phyloP scores from a whole-genome alignment of 2,113 vertebrate genomes.

The Pangasianodon hypophthalmus region DNA sequence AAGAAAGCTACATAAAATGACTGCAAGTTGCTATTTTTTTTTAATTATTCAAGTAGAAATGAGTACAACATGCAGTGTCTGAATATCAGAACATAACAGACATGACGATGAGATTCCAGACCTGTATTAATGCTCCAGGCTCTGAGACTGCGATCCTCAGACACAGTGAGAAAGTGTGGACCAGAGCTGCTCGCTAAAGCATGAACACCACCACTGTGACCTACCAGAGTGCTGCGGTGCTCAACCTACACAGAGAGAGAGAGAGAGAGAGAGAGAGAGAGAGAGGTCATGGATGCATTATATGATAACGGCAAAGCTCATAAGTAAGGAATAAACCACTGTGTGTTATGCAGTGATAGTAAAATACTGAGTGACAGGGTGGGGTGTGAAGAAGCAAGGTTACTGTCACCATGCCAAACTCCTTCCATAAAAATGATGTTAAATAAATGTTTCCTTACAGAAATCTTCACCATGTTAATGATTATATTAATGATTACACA shows the following conservation, averaged over 20 bases:
- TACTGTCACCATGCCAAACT: too few relatives aligned
- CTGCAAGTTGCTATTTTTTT: not conserved
- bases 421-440: too few relatives aligned
- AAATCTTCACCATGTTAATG: not conserved
- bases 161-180: constrained; percentile 68
- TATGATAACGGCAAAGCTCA: not conserved
- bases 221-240: constrained; percentile 67
- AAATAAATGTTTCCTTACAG: too few relatives aligned
- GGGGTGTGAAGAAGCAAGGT: too few relatives aligned
- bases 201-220: constrained; percentile 66
- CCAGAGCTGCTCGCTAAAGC: constrained; percentile 53
- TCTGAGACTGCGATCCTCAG: constrained; percentile 70
- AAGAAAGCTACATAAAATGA: not conserved
- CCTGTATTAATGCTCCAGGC: constrained; percentile 64
- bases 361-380: too few relatives aligned
- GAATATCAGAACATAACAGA: not conserved
- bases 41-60: not conserved
- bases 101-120: constrained; percentile 28
- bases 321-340: not conserved
- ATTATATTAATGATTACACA: too few relatives aligned
- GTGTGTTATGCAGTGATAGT: too few relatives aligned
- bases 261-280: not conserved
- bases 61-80: not conserved
- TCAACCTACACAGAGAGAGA: constrained; percentile 65
- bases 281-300: not conserved